Evolutionary conservation across 2,888 invertebrate genomes (phyloP), one percentile per base, ranked within the genome.

Genomic region (Cetonia aurata): DNA sequence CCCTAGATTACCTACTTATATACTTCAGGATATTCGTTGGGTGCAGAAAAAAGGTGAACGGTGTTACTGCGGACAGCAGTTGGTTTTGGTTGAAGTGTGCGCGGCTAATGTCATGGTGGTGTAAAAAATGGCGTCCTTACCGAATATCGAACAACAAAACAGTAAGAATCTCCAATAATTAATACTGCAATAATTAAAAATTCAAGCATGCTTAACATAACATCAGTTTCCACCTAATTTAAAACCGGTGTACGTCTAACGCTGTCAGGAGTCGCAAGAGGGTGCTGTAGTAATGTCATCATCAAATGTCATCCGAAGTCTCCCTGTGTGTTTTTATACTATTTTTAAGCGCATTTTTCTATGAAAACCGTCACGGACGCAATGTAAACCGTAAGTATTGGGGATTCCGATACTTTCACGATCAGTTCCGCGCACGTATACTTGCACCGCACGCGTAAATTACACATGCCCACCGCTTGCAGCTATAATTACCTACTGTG

Each of bases 111-210:
- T 76, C 76, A 76, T 71, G 75, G 76, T 75, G 73, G 72, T 74
- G 72, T 71, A 71, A 77, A 83, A 83, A 79, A 84, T 84, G 84
- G 84, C 83, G 82, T 79, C 80, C 75, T 76, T 81, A 83, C 83
- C 79, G 83, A 83, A 82, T 81, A 79, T 79, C 79, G 79, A 78
- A 79, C 76, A 78, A 77, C 79, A 77, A 78, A 80, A 80, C 80
- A 80, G 84, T 83, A 83, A 83, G 84, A 83, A 77, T 73, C 73
- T 75, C 69, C 52, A 70, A 71, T 70, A 52, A 53, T 62, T 70
- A 52, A 53, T 62, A 37, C 6, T 41, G 41, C 50, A 37, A 46
- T 65, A 55, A 65, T 62, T 65, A 59, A 48, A n/a, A 52, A 44
- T 48, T 4, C 10, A 31, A 42, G 50, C 60, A 60, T 59, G 69